Percentiles rank a stretch among this genome's conserved stretches.
phyloP scores from a whole-genome alignment of 2,797 vertebrate species.

The Sparus aurata region DNA sequence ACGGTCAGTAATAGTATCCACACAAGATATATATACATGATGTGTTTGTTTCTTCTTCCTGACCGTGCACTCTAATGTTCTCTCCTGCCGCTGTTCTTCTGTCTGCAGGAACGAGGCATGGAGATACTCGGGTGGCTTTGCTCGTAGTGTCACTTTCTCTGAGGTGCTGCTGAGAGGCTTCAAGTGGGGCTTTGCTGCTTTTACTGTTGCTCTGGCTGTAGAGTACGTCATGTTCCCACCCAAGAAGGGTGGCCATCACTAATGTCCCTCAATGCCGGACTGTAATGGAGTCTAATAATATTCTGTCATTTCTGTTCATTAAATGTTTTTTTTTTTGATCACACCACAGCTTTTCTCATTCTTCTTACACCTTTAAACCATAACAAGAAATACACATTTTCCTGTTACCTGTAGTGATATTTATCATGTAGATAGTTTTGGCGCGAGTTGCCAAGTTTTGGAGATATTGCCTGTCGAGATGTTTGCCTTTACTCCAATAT shows the following conservation, averaged over 20 bases:
- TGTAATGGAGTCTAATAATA: conserved; percentile 33
- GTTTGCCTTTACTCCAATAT: too few species aligned
- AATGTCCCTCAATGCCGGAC: conserved; percentile 49
- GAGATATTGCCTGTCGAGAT: too few species aligned
- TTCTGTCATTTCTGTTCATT: conserved; percentile 72
- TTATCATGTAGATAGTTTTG: too few species aligned
- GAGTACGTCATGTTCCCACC: conserved; percentile 91
- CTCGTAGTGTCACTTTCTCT: conserved; percentile 84
- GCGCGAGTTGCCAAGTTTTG: too few species aligned
- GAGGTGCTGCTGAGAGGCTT: conserved; percentile 90
- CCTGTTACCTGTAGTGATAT: background rate
- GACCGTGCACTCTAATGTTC: background rate
- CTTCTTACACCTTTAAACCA: background rate
- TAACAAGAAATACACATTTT: background rate
- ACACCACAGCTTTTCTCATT: conserved; percentile 3
- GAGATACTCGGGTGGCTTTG: conserved; percentile 90
- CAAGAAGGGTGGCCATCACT: conserved; percentile 86
- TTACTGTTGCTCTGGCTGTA: conserved; percentile 91
- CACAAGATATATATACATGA: background rate
- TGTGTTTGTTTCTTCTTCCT: background rate
- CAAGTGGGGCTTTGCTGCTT: conserved; percentile 94
- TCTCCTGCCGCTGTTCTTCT: conserved; percentile 3
- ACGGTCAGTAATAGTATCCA: conserved; percentile 82
- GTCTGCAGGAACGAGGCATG: conserved; percentile 94
- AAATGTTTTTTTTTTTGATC: conserved; percentile 63